A percentile compares a stretch with the other conserved stretches of the same genome.
phyloP scores from a whole-genome alignment of 92 coral and sea anemone species.

The Porites lobata region DNA sequence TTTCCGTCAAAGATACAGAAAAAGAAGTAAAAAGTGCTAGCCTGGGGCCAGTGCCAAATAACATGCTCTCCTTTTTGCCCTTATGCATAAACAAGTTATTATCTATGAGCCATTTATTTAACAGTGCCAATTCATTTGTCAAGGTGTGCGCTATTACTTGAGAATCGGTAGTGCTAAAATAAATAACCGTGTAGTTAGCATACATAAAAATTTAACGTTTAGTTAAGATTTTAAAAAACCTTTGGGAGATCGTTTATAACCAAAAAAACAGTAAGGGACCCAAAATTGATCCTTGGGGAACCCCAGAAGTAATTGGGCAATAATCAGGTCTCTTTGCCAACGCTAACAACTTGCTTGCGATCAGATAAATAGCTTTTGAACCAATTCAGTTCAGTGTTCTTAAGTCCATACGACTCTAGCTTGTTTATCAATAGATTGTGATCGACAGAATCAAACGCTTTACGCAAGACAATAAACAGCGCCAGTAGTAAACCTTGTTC shows the following conservation, averaged over 20 bases:
- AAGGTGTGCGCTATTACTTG: too few relatives aligned
- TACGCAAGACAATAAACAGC: too few relatives aligned
- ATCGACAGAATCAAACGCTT: too few relatives aligned
- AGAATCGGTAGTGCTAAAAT: too few relatives aligned
- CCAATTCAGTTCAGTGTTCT: constrained; percentile 15
- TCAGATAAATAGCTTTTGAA: background rate
- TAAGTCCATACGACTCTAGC: constrained; percentile 6
- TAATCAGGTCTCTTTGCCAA: constrained; percentile 7
- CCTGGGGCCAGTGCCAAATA: background rate
- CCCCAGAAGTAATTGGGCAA: background rate
- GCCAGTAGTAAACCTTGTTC: background rate
- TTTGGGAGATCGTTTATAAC: constrained; percentile 4
- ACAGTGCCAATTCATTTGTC: too few relatives aligned
- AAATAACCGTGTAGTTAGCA: background rate
- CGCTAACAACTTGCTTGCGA: constrained; percentile 14
- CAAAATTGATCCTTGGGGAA: background rate
- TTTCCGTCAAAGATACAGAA: too few relatives aligned
- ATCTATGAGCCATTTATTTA: too few relatives aligned
- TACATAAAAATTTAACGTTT: background rate
- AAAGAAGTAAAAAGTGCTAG: too few relatives aligned
- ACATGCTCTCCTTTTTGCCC: too few relatives aligned
- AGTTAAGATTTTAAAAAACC: background rate
- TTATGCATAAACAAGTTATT: background rate
- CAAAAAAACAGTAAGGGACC: constrained; percentile 2
- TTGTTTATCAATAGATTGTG: background rate